A percentile compares a stretch with the other conserved stretches of the same genome.
Evolutionary conservation across 2,888 invertebrate genomes (phyloP).

Genomic region (Eupithecia abbreviata): DNA sequence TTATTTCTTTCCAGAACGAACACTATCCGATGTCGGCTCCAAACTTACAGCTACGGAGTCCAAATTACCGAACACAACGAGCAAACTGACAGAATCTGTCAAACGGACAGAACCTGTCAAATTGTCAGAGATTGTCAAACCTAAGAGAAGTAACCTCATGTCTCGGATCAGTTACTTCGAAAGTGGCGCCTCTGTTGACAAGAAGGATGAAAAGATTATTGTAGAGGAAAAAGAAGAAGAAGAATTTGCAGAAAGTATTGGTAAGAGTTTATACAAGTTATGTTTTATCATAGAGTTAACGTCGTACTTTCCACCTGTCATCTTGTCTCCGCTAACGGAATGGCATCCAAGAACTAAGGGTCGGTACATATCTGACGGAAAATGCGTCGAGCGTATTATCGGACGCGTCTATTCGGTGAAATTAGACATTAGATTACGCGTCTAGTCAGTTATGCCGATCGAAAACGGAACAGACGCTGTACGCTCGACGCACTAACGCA

Average conservation of each 20-base stretch:
- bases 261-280: slow-evolving; percentile 32
- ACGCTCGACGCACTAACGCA: no score
- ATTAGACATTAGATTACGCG: no score
- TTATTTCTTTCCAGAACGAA: slow-evolving; percentile 20
- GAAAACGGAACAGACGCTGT: no score
- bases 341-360: no score
- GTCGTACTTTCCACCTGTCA: no score
- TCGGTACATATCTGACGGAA: no score
- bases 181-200: slow-evolving; percentile 58
- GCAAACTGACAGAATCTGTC: slow-evolving; percentile 29
- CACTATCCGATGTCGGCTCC: slow-evolving; percentile 42
- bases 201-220: slow-evolving; percentile 40
- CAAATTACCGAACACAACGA: slow-evolving; percentile 13
- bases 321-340: no score
- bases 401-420: no score
- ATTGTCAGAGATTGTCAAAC: slow-evolving; percentile 24
- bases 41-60: slow-evolving; percentile 36
- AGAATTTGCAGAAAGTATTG: slow-evolving; percentile 47
- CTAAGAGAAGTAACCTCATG: slow-evolving; percentile 61
- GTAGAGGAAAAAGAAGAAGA: slow-evolving; percentile 31
- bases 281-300: neutral
- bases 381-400: no score
- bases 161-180: slow-evolving; percentile 76
- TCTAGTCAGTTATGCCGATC: no score
- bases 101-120: slow-evolving; percentile 49